phyloP scores from a whole-genome alignment of 2,888 invertebrate species.

The Dichetophora obliterata region DNA sequence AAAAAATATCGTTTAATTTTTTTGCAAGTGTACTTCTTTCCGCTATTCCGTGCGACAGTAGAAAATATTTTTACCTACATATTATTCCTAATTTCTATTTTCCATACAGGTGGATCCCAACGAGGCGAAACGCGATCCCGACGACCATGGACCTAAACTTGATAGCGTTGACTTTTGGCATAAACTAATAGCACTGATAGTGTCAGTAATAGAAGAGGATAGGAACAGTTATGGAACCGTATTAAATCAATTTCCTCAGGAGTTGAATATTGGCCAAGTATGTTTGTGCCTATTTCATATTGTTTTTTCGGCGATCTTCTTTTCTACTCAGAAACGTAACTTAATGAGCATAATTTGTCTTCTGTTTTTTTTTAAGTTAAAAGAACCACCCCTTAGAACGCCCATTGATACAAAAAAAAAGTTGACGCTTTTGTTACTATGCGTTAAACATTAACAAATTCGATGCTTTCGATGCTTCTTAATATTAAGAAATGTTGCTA shows the following conservation, averaged over 20 bases:
- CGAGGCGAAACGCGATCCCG: slow-evolving; percentile 88
- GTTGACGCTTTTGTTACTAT: too few species aligned
- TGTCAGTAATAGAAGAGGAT: slow-evolving; percentile 99
- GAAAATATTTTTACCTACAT: not conserved
- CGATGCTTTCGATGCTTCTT: too few species aligned
- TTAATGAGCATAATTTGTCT: too few species aligned
- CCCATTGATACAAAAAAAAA: too few species aligned
- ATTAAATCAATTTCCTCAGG: slow-evolving; percentile 98
- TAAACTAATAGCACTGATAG: slow-evolving; percentile 95
- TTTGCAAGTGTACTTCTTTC: too few species aligned
- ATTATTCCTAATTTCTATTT: not conserved
- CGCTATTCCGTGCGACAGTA: too few species aligned
- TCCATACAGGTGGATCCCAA: slow-evolving; percentile 83
- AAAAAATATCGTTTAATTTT: too few species aligned
- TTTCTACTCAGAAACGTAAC: too few species aligned
- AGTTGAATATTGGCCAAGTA: slow-evolving; percentile 96
- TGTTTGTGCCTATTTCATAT: slow-evolving; percentile 25
- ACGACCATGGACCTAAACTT: slow-evolving; percentile 87
- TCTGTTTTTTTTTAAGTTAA: too few species aligned
- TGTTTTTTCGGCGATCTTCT: not conserved
- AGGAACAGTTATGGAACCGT: slow-evolving; percentile 98
- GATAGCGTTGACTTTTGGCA: slow-evolving; percentile 99
- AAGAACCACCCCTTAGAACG: too few species aligned
- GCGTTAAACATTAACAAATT: too few species aligned
- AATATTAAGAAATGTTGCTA: too few species aligned